Percentiles rank a stretch among this genome's conserved stretches.
phyloP scores from a whole-genome alignment of 1,140 invertebrate genomes.

The Lepidurus couesii region DNA sequence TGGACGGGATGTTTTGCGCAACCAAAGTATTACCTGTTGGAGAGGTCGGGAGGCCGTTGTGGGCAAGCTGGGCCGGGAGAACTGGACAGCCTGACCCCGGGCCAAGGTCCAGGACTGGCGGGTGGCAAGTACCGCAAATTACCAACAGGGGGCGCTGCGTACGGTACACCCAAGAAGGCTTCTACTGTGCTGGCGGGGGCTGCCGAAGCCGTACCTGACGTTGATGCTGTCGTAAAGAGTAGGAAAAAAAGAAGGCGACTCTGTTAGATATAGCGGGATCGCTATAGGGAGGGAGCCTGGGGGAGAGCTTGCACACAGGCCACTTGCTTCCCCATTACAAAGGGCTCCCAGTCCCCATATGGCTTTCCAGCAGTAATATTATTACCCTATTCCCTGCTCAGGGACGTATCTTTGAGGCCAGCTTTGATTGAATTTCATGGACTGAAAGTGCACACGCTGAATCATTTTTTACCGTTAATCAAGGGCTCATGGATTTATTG shows the following conservation, averaged over 20 bases:
- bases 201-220: not conserved
- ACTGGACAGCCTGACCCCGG: constrained; percentile 70
- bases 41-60: constrained; percentile 74
- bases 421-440: constrained; percentile 15
- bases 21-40: constrained; percentile 55
- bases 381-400: not conserved
- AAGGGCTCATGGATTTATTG: no score
- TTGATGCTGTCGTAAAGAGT: not conserved
- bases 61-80: constrained; percentile 82
- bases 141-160: constrained; percentile 51
- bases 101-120: constrained; percentile 78
- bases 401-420: not conserved
- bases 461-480: not conserved
- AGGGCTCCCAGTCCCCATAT: not conserved
- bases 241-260: not conserved
- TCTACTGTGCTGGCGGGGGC: constrained; percentile 39
- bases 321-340: not conserved
- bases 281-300: no score
- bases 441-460: not conserved
- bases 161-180: constrained; percentile 61
- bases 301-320: no score
- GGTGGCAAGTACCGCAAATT: constrained; percentile 46
- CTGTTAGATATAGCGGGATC: not conserved
- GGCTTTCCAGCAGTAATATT: not conserved
- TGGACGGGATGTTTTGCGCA: no score